These are phyloP conservation scores for Drosophila bocqueti DNA, from an alignment of 1,140 invertebrate species.

Conservation along the genomic window DNA sequence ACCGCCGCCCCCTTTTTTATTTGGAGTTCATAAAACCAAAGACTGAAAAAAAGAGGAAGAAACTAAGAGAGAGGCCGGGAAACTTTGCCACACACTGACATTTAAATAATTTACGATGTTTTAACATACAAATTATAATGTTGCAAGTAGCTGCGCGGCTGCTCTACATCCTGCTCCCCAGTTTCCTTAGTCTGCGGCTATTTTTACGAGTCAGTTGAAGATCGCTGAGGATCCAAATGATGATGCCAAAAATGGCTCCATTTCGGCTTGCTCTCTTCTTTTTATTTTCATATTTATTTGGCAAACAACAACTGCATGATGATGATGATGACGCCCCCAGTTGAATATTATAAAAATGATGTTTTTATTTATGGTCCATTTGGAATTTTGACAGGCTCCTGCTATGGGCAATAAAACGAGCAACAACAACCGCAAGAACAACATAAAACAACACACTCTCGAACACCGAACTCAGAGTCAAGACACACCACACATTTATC, in stretches of 20 bases:
- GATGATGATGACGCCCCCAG: slow-evolving; percentile 26
- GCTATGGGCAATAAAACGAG: slow-evolving; percentile 72
- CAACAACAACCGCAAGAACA: slow-evolving; percentile 39
- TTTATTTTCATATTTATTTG: slow-evolving; percentile 50
- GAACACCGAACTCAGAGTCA: slow-evolving; percentile 12
- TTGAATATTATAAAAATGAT: slow-evolving; percentile 76
- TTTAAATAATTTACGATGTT: slow-evolving; percentile 84
- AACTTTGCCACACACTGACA: slow-evolving; percentile 69
- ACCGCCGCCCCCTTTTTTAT: slow-evolving; percentile 15
- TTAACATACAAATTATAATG: slow-evolving; percentile 85
- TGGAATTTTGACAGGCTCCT: slow-evolving; percentile 78
- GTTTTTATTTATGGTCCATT: slow-evolving; percentile 84
- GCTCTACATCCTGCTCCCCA: slow-evolving; percentile 52
- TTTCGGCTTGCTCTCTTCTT: slow-evolving; percentile 42
- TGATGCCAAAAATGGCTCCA: slow-evolving; percentile 68
- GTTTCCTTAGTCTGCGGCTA: slow-evolving; percentile 49
- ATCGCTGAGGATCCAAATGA: slow-evolving; percentile 28
- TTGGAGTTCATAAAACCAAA: slow-evolving; percentile 46
- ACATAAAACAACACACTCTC: slow-evolving; percentile 32
- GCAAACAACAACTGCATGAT: slow-evolving; percentile 47
- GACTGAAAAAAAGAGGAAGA: neutral
- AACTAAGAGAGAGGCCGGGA: neutral
- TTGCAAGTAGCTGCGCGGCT: slow-evolving; percentile 56
- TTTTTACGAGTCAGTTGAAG: slow-evolving; percentile 73
- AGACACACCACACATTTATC: slow-evolving; percentile 62